phyloP scores from a whole-genome alignment of 2,113 vertebrate species.

The Osmerus eperlanus region DNA sequence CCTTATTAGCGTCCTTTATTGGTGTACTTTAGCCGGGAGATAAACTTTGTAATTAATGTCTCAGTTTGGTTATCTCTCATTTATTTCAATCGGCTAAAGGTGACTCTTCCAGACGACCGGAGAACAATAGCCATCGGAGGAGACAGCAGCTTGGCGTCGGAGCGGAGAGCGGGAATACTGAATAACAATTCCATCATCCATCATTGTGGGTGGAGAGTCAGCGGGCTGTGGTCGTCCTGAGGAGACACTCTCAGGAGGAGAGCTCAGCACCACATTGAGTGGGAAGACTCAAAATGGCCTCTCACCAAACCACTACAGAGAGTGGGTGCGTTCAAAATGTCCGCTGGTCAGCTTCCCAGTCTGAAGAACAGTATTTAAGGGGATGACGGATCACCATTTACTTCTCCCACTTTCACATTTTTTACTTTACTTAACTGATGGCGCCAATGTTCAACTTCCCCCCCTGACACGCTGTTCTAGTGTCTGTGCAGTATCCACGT shows the following conservation, averaged over 20 bases:
- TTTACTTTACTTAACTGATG: too few species aligned
- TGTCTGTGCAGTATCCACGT: constrained; percentile 46
- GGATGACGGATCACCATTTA: not conserved
- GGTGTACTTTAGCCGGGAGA: constrained; percentile 73
- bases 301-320: constrained; percentile 13
- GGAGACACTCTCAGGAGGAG: constrained; percentile 58
- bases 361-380: constrained; percentile 3
- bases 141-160: constrained; percentile 73
- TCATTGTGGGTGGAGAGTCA: constrained; percentile 69
- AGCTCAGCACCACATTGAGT: constrained; percentile 50
- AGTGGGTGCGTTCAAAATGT: not conserved
- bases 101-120: constrained; percentile 73
- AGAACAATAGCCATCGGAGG: constrained; percentile 74
- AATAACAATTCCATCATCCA: constrained; percentile 77
- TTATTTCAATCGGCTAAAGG: constrained; percentile 78
- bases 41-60: constrained; percentile 80
- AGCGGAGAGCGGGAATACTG: constrained; percentile 69
- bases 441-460: constrained; percentile 15
- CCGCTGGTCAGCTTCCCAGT: constrained; percentile 14
- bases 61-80: constrained; percentile 76
- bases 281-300: constrained; percentile 40
- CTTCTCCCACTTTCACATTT: too few species aligned
- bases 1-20: constrained; percentile 72
- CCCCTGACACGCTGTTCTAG: constrained; percentile 34
- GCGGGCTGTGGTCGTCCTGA: constrained; percentile 60